Evolutionary conservation across 2,113 vertebrate genomes (phyloP).

Genomic region (Furnarius figulus): DNA sequence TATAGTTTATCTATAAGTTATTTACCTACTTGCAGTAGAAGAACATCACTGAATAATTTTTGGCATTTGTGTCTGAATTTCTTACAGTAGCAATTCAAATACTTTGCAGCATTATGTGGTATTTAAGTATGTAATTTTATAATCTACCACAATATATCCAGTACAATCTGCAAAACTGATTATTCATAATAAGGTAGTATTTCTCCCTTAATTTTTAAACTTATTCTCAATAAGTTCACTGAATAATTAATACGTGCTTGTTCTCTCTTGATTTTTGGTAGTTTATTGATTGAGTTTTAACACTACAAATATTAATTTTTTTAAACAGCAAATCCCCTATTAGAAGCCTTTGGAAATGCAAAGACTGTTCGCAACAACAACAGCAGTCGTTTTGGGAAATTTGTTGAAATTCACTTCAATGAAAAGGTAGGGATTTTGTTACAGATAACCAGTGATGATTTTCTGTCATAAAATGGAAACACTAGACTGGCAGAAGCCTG

Average conservation of each 20-base stretch:
- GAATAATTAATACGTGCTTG: not conserved
- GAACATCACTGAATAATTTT: not conserved
- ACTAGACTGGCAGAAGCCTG: not conserved
- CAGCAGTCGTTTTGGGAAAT: slow-evolving; percentile 98
- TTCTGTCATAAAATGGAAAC: not conserved
- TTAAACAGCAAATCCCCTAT: slow-evolving; percentile 89
- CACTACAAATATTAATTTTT: not conserved
- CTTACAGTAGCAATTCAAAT: not conserved
- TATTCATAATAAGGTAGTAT: not conserved
- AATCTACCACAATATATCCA: not conserved
- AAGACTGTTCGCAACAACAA: slow-evolving; percentile 99
- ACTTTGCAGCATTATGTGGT: not conserved
- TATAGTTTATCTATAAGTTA: not conserved
- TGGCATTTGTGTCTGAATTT: not conserved
- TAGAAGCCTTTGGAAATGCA: slow-evolving; percentile 97
- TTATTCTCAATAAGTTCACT: not conserved
- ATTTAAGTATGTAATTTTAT: not conserved
- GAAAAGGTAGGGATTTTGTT: slow-evolving; percentile 83
- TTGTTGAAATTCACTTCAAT: slow-evolving; percentile 98
- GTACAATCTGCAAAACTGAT: not conserved
- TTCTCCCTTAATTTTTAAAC: not conserved
- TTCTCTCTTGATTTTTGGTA: not conserved
- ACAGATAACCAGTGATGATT: not conserved
- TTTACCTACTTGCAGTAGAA: not conserved
- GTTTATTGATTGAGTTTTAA: not conserved